Evolutionary conservation across 2,797 vertebrate genomes (phyloP), one percentile per base, ranked within the genome.

Genomic region (Alca torda): DNA sequence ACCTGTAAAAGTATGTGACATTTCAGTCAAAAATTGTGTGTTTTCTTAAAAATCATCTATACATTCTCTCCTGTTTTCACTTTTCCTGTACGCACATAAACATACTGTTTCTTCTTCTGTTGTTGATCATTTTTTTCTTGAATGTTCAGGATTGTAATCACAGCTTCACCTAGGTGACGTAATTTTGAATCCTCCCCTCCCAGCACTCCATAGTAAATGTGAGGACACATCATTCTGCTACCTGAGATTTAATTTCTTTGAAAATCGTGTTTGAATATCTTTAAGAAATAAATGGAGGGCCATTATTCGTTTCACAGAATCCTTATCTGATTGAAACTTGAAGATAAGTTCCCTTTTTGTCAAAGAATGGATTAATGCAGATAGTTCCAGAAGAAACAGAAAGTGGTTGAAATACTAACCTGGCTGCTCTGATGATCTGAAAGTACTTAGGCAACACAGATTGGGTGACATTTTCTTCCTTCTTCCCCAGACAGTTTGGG

Each of bases 291-390:
- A 97, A 95, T 89, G 87, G 72, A 94, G 51, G 31, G 21, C 81
- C 89, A 90, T 95, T 98, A 86, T 96, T 96, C 93, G 79, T 97
- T 97, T 98, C 93, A 97, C 48, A 94, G 88, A 84, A 90, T 76
- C 57, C 80, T 97, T 97, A 96, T 97, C 97, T 97, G 97, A 98
- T 97, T 87, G 89, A 93, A 96, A 90, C 83, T 81, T 95, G 60
- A 92, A 96, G 91, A 87, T 95, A 95, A 97, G 89, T 95, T 95
- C 72, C 59, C 74, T 97, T 98, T 91, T 85, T 93, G 80, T 97
- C 91, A 68, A 96, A 93, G 80, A 97, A 94, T 85, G 74, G 94
- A 87, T 95, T 97, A 95, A 96, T 91, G 90, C 81, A 95, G 92
- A 95, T 43, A 69, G 72, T 87, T 95, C 57, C 64, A 95, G 87